A percentile compares a stretch with the other conserved stretches of the same genome.
Evolutionary conservation across 1,140 invertebrate species (phyloP).

Genomic region (Drosophila punjabiensis): DNA sequence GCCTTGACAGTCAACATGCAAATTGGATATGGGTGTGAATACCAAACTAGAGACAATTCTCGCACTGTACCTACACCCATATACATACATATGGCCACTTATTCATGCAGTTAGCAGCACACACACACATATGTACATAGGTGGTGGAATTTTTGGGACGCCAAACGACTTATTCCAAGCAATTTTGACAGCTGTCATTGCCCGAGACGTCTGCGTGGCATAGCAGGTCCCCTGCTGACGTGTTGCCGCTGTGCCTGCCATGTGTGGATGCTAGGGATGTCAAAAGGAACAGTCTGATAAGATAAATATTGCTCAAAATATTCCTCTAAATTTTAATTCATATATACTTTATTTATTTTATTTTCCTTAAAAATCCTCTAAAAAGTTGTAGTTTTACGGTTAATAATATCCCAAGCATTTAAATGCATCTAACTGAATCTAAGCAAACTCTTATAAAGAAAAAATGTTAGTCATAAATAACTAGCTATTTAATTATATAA

Average conservation of each 20-base stretch:
- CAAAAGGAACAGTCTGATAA: neutral
- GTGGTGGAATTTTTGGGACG: slow-evolving; percentile 61
- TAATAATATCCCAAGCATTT: too few species aligned
- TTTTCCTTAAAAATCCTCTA: too few species aligned
- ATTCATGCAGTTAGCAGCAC: slow-evolving; percentile 66
- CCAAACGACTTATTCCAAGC: slow-evolving; percentile 70
- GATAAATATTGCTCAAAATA: neutral
- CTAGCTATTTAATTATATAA: too few species aligned
- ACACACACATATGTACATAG: slow-evolving; percentile 39
- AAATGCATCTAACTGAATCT: too few species aligned
- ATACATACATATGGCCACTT: slow-evolving; percentile 52
- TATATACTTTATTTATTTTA: too few species aligned
- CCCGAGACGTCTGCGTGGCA: slow-evolving; percentile 53
- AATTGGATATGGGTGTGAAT: slow-evolving; percentile 70
- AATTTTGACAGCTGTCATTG: slow-evolving; percentile 82
- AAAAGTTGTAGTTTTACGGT: too few species aligned
- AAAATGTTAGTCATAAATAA: too few species aligned
- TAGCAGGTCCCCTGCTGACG: slow-evolving; percentile 49
- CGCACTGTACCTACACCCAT: slow-evolving; percentile 21
- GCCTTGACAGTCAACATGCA: slow-evolving; percentile 60
- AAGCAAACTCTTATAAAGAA: too few species aligned
- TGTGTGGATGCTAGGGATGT: slow-evolving; percentile 7
- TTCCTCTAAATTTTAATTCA: too few species aligned
- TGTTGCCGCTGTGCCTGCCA: slow-evolving; percentile 18
- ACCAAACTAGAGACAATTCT: slow-evolving; percentile 66